phyloP scores from a whole-genome alignment of 2,113 vertebrate genomes.

The Chauna torquata region DNA sequence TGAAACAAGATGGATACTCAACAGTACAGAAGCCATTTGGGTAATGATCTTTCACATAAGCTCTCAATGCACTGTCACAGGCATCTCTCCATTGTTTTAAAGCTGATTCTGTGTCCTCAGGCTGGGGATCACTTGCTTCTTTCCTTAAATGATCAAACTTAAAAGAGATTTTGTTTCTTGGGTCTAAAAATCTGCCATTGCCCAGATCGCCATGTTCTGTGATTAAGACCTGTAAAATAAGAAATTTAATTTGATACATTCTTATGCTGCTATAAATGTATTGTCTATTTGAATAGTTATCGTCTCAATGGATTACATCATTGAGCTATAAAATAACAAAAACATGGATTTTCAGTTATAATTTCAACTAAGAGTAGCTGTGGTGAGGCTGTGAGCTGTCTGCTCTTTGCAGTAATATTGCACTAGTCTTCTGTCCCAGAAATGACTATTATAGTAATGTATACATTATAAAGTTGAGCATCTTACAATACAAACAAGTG shows the following conservation, averaged over 20 bases:
- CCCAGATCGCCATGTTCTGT: constrained; percentile 94
- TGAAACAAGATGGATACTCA: constrained; percentile 70
- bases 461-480: not conserved
- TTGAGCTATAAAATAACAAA: not conserved
- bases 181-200: constrained; percentile 92
- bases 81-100: constrained; percentile 89
- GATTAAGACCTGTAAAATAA: constrained; percentile 87
- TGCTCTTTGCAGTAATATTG: not conserved
- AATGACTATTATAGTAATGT: not conserved
- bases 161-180: constrained; percentile 93
- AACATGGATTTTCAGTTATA: not conserved
- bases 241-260: not conserved
- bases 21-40: constrained; percentile 92
- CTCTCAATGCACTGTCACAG: constrained; percentile 85
- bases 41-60: constrained; percentile 94
- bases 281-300: not conserved
- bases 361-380: not conserved
- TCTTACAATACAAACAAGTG: not conserved
- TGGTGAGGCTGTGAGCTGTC: not conserved
- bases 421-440: not conserved
- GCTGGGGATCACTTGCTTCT: constrained; percentile 87
- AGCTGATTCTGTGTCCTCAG: constrained; percentile 82
- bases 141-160: constrained; percentile 96
- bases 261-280: not conserved
- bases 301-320: not conserved